Evolutionary conservation across 2,113 vertebrate genomes (phyloP).

Genomic region (Carollia perspicillata): DNA sequence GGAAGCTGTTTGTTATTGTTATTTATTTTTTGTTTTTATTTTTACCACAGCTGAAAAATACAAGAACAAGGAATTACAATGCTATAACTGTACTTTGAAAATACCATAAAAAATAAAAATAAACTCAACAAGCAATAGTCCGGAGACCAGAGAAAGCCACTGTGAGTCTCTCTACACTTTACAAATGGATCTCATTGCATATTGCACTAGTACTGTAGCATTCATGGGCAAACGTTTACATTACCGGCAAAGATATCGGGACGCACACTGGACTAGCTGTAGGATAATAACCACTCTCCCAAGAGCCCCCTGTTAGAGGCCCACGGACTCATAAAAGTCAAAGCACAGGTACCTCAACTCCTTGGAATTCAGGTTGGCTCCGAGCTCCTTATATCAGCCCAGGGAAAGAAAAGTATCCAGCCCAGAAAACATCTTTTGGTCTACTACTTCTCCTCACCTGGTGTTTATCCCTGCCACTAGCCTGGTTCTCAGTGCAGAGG

Average conservation of each 20-base stretch:
- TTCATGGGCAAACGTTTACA: neutral
- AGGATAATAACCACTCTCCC: neutral
- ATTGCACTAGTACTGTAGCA: neutral
- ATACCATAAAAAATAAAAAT: neutral
- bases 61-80: neutral
- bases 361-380: neutral
- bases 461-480: neutral
- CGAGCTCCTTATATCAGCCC: neutral
- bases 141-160: neutral
- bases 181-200: neutral
- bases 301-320: neutral
- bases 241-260: neutral
- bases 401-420: neutral
- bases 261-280: neutral
- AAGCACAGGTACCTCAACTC: neutral
- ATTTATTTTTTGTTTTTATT: neutral
- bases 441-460: neutral
- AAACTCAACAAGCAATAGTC: neutral
- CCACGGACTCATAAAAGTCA: neutral
- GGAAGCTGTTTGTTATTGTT: neutral
- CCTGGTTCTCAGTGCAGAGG: neutral
- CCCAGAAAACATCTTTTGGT: neutral
- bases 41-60: neutral
- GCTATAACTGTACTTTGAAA: neutral
- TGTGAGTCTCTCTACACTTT: neutral